A percentile compares a stretch with the other conserved stretches of the same genome.
These are phyloP conservation scores for Aphodius granarius DNA, from an alignment of 2,888 invertebrate genomes.

Conservation along the genomic window DNA sequence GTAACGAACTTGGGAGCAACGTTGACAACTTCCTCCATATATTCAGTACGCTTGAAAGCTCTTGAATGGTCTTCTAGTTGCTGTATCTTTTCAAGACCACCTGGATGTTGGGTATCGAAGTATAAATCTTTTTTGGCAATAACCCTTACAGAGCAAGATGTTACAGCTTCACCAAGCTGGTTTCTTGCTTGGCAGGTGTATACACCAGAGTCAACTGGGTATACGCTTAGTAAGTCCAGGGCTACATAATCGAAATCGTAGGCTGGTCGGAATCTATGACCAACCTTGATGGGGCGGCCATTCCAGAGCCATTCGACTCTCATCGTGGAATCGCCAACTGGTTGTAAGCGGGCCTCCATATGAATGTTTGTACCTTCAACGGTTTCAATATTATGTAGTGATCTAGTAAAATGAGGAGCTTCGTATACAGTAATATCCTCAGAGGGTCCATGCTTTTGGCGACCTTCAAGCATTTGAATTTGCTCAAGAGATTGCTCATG, in stretches of 20 bases:
- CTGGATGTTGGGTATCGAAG: constrained; percentile 87
- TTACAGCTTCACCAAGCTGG: constrained; percentile 91
- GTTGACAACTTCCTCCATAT: constrained; percentile 80
- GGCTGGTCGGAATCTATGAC: constrained; percentile 92
- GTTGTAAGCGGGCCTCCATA: constrained; percentile 87
- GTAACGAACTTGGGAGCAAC: constrained; percentile 84
- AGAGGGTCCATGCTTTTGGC: constrained; percentile 68
- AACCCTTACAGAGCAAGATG: constrained; percentile 86
- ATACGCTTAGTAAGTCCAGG: constrained; percentile 92
- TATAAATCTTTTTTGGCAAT: constrained; percentile 87
- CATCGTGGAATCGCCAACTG: constrained; percentile 90
- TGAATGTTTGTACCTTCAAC: constrained; percentile 91
- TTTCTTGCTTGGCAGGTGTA: constrained; percentile 96
- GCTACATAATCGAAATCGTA: constrained; percentile 98
- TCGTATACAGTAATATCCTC: constrained; percentile 85
- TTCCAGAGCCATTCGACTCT: constrained; percentile 96
- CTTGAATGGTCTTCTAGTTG: constrained; percentile 86
- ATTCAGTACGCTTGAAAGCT: constrained; percentile 75
- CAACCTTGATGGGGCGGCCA: constrained; percentile 87
- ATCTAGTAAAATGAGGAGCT: constrained; percentile 84
- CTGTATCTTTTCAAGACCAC: constrained; percentile 89
- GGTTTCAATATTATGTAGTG: constrained; percentile 87
- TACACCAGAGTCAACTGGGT: constrained; percentile 95
- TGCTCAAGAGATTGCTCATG: constrained; percentile 91
- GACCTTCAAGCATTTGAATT: constrained; percentile 87